Evolutionary conservation across 2,888 invertebrate genomes (phyloP).

Genomic region (Alloscopus bannaensis): DNA sequence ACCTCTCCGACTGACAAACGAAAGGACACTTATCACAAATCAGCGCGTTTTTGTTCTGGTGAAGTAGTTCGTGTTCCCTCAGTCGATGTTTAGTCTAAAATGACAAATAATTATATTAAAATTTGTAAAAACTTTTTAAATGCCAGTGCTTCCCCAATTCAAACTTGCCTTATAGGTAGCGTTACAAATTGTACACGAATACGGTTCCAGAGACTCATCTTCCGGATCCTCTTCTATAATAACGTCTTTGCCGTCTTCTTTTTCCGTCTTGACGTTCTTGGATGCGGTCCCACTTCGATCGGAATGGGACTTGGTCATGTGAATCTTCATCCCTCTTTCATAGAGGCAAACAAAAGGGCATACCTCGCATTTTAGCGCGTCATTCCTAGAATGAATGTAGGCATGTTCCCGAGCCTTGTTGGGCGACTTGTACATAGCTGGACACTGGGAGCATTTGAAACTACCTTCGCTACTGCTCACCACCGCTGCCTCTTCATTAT

Average conservation of each 20-base stretch:
- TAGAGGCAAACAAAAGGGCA: slow-evolving; percentile 31
- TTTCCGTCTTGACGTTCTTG: neutral
- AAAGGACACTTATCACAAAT: slow-evolving; percentile 21
- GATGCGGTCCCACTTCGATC: neutral
- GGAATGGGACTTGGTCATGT: slow-evolving; percentile 30
- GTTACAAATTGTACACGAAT: slow-evolving; percentile 12
- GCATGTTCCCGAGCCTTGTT: slow-evolving; percentile 35
- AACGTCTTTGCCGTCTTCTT: neutral
- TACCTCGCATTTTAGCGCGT: slow-evolving; percentile 11
- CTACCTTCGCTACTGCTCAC: neutral
- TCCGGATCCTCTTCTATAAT: slow-evolving; percentile 5
- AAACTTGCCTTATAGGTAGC: slow-evolving; percentile 23
- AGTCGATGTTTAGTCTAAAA: slow-evolving; percentile 28
- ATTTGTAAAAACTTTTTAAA: neutral
- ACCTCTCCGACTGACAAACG: slow-evolving; percentile 11
- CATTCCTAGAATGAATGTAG: slow-evolving; percentile 19
- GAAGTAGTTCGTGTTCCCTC: slow-evolving; percentile 19
- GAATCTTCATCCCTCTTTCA: slow-evolving; percentile 41
- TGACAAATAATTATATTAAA: neutral
- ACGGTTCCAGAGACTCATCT: neutral
- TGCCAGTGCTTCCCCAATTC: neutral
- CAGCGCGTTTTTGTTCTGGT: neutral
- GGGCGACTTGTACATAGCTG: slow-evolving; percentile 25
- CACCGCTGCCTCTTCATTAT: neutral
- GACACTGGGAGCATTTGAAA: slow-evolving; percentile 22